Evolutionary conservation across 2,113 vertebrate species (phyloP).

Genomic region (Atrichornis clamosus): DNA sequence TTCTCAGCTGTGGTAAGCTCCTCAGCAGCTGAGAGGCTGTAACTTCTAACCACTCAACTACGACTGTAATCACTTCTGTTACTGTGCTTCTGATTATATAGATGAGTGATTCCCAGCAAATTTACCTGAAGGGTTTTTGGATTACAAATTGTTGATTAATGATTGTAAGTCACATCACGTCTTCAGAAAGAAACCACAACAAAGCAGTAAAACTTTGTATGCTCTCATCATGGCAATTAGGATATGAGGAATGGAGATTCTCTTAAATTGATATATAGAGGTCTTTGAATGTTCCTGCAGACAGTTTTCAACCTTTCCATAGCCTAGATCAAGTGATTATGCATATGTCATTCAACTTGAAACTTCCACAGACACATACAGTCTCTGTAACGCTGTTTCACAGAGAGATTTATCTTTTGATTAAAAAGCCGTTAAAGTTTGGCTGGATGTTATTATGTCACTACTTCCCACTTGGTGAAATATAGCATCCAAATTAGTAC

Average conservation of each 20-base stretch:
- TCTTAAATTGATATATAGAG: not conserved
- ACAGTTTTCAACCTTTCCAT: not conserved
- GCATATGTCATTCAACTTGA: not conserved
- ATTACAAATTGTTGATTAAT: conserved; percentile 18
- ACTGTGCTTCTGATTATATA: not conserved
- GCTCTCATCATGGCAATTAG: not conserved
- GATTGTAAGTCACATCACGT: not conserved
- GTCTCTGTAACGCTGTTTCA: not conserved
- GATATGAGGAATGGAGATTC: not conserved
- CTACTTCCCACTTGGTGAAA: conserved; percentile 40
- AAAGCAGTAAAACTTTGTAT: conserved; percentile 7
- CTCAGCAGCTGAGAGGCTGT: not conserved
- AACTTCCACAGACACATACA: not conserved
- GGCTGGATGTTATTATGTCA: not conserved
- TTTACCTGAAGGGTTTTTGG: conserved; percentile 29
- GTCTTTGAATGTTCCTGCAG: not conserved
- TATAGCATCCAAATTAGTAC: conserved; percentile 4
- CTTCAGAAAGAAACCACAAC: conserved; percentile 47
- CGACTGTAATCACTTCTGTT: not conserved
- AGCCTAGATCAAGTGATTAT: not conserved
- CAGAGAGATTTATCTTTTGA: not conserved
- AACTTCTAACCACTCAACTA: not conserved
- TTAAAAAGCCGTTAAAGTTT: conserved; percentile 33
- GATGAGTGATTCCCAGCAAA: not conserved
- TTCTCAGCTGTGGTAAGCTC: not conserved